These are phyloP conservation scores for Botrylloides violaceus DNA, from an alignment of 23 tunicate species.

Conservation along the genomic window DNA sequence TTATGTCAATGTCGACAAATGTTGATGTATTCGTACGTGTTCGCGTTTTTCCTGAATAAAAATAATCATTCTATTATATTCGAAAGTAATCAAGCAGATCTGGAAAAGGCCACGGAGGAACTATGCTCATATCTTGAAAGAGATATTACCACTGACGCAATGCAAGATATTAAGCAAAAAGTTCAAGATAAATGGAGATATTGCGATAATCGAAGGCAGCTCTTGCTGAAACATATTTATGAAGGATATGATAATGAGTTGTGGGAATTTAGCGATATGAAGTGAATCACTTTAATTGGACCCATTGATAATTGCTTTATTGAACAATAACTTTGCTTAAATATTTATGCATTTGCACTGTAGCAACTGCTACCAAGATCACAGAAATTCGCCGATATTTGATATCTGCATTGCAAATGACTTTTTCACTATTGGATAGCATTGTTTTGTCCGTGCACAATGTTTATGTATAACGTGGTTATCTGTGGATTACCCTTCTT, in stretches of 20 bases:
- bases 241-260: constrained; percentile 90
- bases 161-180: constrained; percentile 71
- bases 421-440: too few species aligned
- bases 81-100: constrained; percentile 90
- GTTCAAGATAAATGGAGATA: constrained; percentile 97
- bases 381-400: too few species aligned
- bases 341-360: too few species aligned
- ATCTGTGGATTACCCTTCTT: too few species aligned
- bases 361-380: too few species aligned
- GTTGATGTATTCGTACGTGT: constrained; percentile 98
- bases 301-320: too few species aligned
- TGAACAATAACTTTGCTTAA: too few species aligned
- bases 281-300: too few species aligned
- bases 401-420: too few species aligned
- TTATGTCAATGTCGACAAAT: constrained; percentile 83
- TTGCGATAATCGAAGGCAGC: constrained; percentile 66
- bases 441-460: too few species aligned
- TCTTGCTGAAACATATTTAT: constrained; percentile 68
- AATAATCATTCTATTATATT: constrained; percentile 85
- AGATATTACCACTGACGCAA: constrained; percentile 74
- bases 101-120: constrained; percentile 82
- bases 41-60: constrained; percentile 82
- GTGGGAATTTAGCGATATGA: constrained; percentile 57
- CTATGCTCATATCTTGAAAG: constrained; percentile 92
- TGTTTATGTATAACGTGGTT: too few species aligned